Conservation (phyloP, 2,113 vertebrate species). For the Pteronura brasiliensis region DNA sequence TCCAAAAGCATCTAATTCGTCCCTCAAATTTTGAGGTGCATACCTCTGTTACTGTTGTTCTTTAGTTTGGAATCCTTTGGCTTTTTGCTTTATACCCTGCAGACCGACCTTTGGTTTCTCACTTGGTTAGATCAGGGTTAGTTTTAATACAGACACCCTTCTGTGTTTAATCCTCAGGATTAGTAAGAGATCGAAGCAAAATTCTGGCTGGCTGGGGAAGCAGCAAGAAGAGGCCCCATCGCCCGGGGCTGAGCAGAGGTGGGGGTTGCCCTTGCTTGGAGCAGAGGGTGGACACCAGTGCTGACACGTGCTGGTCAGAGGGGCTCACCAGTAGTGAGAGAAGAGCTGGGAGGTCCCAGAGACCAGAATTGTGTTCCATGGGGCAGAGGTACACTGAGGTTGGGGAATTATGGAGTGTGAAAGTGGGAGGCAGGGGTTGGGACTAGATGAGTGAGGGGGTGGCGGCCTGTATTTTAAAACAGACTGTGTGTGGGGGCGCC, state of each 20-base stretch:
- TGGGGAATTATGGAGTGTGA: not conserved
- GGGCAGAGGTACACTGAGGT: rapidly evolving
- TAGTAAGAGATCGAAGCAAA: not conserved
- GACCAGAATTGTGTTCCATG: not conserved
- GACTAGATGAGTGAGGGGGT: not conserved
- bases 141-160: not conserved
- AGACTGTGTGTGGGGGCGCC: not conserved
- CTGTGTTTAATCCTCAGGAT: not conserved
- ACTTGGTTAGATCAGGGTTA: not conserved
- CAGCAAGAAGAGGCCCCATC: not conserved
- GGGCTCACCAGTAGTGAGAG: not conserved
- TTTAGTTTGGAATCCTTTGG: not conserved
- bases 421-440: not conserved
- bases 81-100: not conserved
- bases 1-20: not conserved
- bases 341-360: not conserved
- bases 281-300: not conserved
- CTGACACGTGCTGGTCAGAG: not conserved
- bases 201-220: not conserved
- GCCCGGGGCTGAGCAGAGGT: not conserved
- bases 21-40: not conserved
- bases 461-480: not conserved
- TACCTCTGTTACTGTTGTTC: not conserved
- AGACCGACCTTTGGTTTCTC: not conserved
- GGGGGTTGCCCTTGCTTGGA: not conserved